These are phyloP conservation scores for Portevinia maculata DNA, from an alignment of 2,888 invertebrate genomes.

Conservation along the genomic window DNA sequence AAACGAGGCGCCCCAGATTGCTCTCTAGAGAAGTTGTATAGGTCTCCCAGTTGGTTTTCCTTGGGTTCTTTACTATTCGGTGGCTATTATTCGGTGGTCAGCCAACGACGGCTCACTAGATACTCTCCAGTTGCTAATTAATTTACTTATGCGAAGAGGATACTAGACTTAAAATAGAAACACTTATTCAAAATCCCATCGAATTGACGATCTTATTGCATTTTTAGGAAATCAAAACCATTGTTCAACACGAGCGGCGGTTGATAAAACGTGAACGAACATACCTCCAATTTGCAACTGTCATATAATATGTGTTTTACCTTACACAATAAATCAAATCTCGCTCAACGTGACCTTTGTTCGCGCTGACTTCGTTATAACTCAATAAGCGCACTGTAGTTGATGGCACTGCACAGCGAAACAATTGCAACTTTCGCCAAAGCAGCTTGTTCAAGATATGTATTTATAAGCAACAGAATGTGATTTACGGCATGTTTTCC, in stretches of 20 bases:
- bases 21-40: too few species aligned
- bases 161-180: too few species aligned
- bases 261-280: constrained; percentile 40
- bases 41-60: too few species aligned
- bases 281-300: constrained; percentile 48
- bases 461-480: constrained; percentile 14
- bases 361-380: constrained; percentile 17
- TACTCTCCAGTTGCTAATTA: too few species aligned
- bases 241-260: constrained; percentile 41
- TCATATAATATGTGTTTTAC: constrained; percentile 55
- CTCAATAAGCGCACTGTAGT: background rate
- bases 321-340: constrained; percentile 58
- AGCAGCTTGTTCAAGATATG: background rate
- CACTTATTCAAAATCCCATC: too few species aligned
- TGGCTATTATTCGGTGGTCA: too few species aligned
- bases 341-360: constrained; percentile 12
- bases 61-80: too few species aligned
- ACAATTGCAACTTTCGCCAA: constrained; percentile 53
- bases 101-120: too few species aligned
- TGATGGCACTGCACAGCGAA: background rate
- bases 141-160: too few species aligned
- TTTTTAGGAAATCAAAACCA: constrained; percentile 27
- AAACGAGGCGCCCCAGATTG: too few species aligned
- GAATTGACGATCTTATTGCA: too few species aligned
- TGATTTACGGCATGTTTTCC: constrained; percentile 55